A percentile compares a stretch with the other conserved stretches of the same genome.
Conservation (phyloP, 1,140 invertebrate species). For the Drosophila parvula region DNA sequence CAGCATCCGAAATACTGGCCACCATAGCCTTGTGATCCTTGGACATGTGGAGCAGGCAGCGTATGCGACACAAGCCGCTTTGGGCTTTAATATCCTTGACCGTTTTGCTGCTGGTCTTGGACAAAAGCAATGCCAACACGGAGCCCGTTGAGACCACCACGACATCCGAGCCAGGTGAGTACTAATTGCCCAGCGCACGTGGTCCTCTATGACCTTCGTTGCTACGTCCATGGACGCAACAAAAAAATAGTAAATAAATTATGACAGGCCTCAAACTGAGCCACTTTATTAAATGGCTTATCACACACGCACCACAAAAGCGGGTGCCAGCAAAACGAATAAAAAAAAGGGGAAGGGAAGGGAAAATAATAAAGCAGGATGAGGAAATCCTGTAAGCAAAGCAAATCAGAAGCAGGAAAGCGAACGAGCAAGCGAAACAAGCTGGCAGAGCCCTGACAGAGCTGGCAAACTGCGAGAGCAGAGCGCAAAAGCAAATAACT, state of each 20-base stretch:
- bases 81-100: slow-evolving; percentile 76
- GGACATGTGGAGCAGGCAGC: slow-evolving; percentile 67
- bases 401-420: slow-evolving; percentile 21
- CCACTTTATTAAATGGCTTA: slow-evolving; percentile 75
- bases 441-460: background rate
- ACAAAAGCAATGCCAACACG: slow-evolving; percentile 75
- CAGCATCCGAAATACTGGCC: slow-evolving; percentile 16
- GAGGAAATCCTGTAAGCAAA: slow-evolving; percentile 24
- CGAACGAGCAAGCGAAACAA: slow-evolving; percentile 8
- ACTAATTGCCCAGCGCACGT: slow-evolving; percentile 34
- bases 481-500: slow-evolving; percentile 70
- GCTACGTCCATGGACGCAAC: slow-evolving; percentile 3
- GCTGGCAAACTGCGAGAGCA: slow-evolving; percentile 36
- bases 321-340: background rate
- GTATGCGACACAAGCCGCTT: slow-evolving; percentile 76
- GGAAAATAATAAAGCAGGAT: background rate
- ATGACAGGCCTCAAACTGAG: slow-evolving; percentile 49
- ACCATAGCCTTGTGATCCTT: slow-evolving; percentile 41
- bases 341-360: background rate
- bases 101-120: slow-evolving; percentile 72
- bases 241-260: slow-evolving; percentile 39
- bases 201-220: slow-evolving; percentile 57
- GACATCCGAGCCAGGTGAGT: slow-evolving; percentile 79
- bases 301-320: slow-evolving; percentile 48
- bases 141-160: slow-evolving; percentile 71